Conservation (phyloP, 1,140 invertebrate species). For the Cotesia glomerata region DNA sequence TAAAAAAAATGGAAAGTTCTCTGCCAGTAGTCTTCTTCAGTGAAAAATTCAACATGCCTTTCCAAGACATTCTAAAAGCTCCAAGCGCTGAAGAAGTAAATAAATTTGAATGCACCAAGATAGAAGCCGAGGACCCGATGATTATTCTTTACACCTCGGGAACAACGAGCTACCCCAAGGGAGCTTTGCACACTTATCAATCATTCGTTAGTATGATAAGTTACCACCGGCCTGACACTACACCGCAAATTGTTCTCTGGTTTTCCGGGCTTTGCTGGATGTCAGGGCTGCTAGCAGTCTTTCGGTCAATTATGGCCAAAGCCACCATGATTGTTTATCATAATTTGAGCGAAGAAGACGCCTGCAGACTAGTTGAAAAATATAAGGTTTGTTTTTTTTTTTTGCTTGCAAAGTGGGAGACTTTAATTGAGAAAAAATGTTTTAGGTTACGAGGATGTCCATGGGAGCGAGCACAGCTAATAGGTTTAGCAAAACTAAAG, state of each 20-base stretch:
- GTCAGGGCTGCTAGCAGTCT: slow-evolving; percentile 19
- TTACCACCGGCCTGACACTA: neutral
- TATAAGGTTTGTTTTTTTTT: slow-evolving; percentile 33
- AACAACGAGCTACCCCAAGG: slow-evolving; percentile 44
- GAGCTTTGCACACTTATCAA: slow-evolving; percentile 32
- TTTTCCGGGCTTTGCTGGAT: slow-evolving; percentile 31
- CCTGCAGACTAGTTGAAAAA: slow-evolving; percentile 40
- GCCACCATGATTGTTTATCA: slow-evolving; percentile 28
- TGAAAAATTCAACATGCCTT: slow-evolving; percentile 18
- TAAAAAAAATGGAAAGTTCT: slow-evolving; percentile 22
- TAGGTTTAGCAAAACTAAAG: slow-evolving; percentile 34
- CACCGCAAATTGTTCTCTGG: neutral
- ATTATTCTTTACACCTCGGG: slow-evolving; percentile 45
- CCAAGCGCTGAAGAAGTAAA: slow-evolving; percentile 13
- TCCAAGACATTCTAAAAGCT: slow-evolving; percentile 26
- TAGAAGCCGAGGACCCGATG: slow-evolving; percentile 32
- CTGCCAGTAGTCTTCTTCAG: slow-evolving; percentile 45
- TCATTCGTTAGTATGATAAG: slow-evolving; percentile 15
- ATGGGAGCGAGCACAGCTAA: slow-evolving; percentile 39
- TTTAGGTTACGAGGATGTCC: slow-evolving; percentile 23
- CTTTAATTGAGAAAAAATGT: neutral
- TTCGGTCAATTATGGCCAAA: neutral
- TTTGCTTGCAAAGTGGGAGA: neutral
- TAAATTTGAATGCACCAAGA: slow-evolving; percentile 17
- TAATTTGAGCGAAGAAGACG: slow-evolving; percentile 29